phyloP scores from a whole-genome alignment of 2,888 invertebrate genomes.

The Tipula helvola region DNA sequence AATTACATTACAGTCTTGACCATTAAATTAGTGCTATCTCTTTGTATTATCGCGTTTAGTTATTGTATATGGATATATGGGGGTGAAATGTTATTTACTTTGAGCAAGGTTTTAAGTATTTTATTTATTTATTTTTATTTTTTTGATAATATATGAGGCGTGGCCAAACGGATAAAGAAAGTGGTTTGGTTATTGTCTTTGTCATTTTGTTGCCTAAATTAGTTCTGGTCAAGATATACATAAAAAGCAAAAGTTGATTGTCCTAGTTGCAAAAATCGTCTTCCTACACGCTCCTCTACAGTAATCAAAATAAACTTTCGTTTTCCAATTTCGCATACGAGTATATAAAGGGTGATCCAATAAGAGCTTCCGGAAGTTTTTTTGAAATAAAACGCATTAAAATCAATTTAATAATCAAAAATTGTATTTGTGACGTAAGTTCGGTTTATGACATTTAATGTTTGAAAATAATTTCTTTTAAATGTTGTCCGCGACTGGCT shows the following conservation, averaged over 20 bases:
- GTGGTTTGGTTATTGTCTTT: not conserved
- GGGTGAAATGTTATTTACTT: not conserved
- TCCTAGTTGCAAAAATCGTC: not conserved
- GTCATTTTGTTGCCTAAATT: not conserved
- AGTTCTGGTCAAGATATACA: not conserved
- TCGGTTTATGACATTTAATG: too few species aligned
- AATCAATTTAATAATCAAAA: too few species aligned
- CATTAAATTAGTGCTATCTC: not conserved
- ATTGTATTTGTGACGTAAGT: too few species aligned
- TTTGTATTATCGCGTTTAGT: not conserved
- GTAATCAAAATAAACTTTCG: not conserved
- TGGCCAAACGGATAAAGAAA: not conserved
- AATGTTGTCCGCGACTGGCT: too few species aligned
- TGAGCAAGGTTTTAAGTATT: not conserved
- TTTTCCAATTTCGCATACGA: not conserved
- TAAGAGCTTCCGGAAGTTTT: not conserved
- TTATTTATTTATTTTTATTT: not conserved
- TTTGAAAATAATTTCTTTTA: too few species aligned
- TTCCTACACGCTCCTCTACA: not conserved
- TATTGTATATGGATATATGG: not conserved
- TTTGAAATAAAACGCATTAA: too few species aligned
- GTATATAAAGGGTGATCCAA: too few species aligned
- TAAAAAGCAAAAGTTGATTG: not conserved
- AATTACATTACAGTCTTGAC: not conserved
- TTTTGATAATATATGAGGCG: not conserved